Evolutionary conservation across 2,113 vertebrate genomes (phyloP).

Genomic region (Sapajus apella): DNA sequence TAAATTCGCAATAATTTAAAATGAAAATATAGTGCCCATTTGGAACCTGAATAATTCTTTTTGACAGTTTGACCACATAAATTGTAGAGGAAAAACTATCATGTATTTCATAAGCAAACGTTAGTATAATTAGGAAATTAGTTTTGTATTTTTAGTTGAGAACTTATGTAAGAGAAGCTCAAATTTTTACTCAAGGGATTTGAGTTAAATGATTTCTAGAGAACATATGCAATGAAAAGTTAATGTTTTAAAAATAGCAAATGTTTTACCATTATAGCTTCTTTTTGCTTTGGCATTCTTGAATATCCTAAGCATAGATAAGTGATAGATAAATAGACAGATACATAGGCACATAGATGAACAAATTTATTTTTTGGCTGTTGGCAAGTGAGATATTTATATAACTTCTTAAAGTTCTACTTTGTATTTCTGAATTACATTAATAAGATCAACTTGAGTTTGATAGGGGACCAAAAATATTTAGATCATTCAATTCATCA

Average conservation of each 20-base stretch:
- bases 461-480: neutral
- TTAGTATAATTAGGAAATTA: neutral
- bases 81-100: neutral
- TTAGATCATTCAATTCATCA: slow-evolving; percentile 31
- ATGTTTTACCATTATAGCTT: neutral
- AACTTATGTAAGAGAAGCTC: neutral
- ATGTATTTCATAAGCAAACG: neutral
- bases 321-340: neutral
- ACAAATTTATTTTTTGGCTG: neutral
- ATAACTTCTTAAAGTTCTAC: slow-evolving; percentile 18
- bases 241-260: neutral
- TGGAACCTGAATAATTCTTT: neutral
- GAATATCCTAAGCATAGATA: neutral
- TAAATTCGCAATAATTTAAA: neutral
- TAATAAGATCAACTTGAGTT: slow-evolving; percentile 22
- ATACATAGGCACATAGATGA: neutral
- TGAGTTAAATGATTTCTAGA: slow-evolving; percentile 28
- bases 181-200: neutral
- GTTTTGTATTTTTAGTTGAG: neutral
- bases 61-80: neutral
- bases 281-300: neutral
- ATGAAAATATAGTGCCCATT: neutral
- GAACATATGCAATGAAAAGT: neutral
- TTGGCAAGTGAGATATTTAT: slow-evolving; percentile 14
- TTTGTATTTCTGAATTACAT: slow-evolving; percentile 28